These are phyloP conservation scores for Drosophila fuyamai DNA, from an alignment of 1,140 invertebrate species.

Conservation along the genomic window DNA sequence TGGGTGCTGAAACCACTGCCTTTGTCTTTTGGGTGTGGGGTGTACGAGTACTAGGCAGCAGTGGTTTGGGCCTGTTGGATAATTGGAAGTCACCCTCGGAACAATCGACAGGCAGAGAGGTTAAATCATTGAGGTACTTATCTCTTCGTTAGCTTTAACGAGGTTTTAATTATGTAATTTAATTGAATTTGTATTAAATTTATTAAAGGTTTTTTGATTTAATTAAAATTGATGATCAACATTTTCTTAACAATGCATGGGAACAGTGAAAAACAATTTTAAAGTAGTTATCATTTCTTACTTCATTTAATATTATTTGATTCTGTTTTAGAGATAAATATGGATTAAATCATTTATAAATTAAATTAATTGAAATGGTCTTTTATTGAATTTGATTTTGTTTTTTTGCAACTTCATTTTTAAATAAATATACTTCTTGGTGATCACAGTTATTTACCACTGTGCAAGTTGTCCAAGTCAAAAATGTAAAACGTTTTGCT, in stretches of 20 bases:
- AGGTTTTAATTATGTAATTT: conserved; percentile 23
- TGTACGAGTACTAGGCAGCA: neutral
- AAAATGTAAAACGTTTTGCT: conserved; percentile 24
- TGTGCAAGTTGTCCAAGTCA: conserved; percentile 23
- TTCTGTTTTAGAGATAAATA: no score
- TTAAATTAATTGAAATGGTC: no score
- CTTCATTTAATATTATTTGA: no score
- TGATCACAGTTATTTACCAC: conserved; percentile 6
- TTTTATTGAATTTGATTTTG: no score
- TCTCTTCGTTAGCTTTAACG: conserved; percentile 18
- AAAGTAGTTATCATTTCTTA: neutral
- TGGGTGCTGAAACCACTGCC: conserved; percentile 22
- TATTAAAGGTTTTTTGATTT: conserved; percentile 7
- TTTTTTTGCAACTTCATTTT: no score
- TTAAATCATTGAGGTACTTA: conserved; percentile 11
- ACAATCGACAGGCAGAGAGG: conserved; percentile 8
- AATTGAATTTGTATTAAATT: conserved; percentile 13
- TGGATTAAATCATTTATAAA: no score
- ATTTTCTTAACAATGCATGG: neutral
- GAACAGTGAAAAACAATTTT: neutral
- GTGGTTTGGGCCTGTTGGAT: conserved; percentile 14
- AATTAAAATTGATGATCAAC: neutral
- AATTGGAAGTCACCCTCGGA: conserved; percentile 17
- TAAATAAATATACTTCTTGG: no score
- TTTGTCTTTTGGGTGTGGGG: conserved; percentile 23